Percentiles rank a stretch among this genome's conserved stretches.
These are phyloP conservation scores for Baronia brevicornis DNA, from an alignment of 2,888 invertebrate species.

Conservation along the genomic window DNA sequence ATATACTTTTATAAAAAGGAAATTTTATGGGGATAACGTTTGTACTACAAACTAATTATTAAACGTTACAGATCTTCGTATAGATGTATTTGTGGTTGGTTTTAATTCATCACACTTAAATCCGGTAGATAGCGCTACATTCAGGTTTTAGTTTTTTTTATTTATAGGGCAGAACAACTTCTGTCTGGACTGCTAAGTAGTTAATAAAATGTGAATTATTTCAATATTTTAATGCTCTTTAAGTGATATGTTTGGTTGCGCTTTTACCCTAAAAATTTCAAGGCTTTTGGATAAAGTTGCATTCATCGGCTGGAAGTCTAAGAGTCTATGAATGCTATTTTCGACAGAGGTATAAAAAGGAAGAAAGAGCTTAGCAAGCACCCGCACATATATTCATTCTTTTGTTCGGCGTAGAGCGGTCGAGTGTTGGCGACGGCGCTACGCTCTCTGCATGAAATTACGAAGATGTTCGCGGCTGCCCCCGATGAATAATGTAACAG, in stretches of 20 bases:
- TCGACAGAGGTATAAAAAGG: slow-evolving; percentile 41
- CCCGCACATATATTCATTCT: slow-evolving; percentile 44
- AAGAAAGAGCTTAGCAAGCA: slow-evolving; percentile 44
- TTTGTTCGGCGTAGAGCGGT: slow-evolving; percentile 45
- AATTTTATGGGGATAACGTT: too few relatives aligned
- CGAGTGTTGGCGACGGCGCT: slow-evolving; percentile 29
- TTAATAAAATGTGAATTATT: too few relatives aligned
- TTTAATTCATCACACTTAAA: too few relatives aligned
- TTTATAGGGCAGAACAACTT: too few relatives aligned
- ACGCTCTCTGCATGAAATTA: slow-evolving; percentile 21
- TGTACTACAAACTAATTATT: too few relatives aligned
- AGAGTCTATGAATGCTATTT: slow-evolving; percentile 47
- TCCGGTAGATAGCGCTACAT: too few relatives aligned
- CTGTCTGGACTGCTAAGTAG: too few relatives aligned
- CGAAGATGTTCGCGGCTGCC: slow-evolving; percentile 14
- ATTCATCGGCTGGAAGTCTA: slow-evolving; percentile 39
- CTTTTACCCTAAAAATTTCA: slow-evolving; percentile 15
- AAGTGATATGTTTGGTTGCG: slow-evolving; percentile 7
- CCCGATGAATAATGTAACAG: slow-evolving; percentile 19
- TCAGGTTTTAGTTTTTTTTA: too few relatives aligned
- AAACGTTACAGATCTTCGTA: too few relatives aligned
- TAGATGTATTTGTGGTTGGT: too few relatives aligned
- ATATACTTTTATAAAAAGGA: too few relatives aligned
- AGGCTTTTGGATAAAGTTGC: slow-evolving; percentile 36
- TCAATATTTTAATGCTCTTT: too few relatives aligned